phyloP scores from a whole-genome alignment of 2,113 vertebrate genomes.

The Malurus alboscapulatus region DNA sequence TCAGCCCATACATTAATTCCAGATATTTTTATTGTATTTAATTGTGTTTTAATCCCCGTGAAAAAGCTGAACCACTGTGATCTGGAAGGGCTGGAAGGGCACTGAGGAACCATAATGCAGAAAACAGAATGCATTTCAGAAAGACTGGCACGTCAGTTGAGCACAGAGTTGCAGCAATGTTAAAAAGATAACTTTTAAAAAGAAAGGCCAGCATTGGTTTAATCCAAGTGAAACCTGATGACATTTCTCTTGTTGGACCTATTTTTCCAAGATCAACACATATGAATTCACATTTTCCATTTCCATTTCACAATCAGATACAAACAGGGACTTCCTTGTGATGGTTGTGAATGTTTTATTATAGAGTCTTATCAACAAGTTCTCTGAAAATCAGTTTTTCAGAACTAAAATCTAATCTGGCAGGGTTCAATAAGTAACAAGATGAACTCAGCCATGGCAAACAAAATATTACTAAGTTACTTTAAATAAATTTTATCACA shows the following conservation, averaged over 20 bases:
- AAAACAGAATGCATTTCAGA: not conserved
- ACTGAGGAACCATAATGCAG: not conserved
- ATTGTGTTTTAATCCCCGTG: not conserved
- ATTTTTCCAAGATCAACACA: not conserved
- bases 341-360: constrained; percentile 16
- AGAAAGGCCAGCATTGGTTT: not conserved
- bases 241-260: not conserved
- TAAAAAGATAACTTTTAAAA: not conserved
- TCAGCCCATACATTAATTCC: not conserved
- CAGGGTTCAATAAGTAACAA: constrained; percentile 30
- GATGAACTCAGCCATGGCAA: constrained; percentile 29
- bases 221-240: not conserved
- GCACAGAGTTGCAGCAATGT: not conserved
- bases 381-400: constrained; percentile 25
- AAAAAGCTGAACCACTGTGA: not conserved
- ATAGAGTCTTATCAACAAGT: constrained; percentile 17
- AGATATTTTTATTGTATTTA: not conserved
- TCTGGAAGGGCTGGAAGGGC: not conserved
- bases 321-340: not conserved
- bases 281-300: not conserved
- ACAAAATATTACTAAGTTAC: constrained; percentile 52
- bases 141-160: not conserved
- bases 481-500: constrained; percentile 63
- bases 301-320: constrained; percentile 15
- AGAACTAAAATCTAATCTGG: constrained; percentile 42